Evolutionary conservation across 2,888 invertebrate genomes (phyloP).

Genomic region (Apamea anceps): DNA sequence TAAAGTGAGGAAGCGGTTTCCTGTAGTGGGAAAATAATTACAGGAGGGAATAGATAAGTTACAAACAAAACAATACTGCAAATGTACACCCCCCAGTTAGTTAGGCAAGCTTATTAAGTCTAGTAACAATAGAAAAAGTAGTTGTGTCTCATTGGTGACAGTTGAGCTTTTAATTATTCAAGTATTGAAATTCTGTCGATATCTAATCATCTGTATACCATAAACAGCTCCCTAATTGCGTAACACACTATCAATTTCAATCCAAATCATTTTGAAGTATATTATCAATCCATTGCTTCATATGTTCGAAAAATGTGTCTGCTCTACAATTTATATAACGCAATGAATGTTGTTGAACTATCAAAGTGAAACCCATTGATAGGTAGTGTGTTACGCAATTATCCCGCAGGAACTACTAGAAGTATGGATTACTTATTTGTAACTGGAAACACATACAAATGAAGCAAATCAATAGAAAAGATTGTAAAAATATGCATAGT

Average conservation of each 20-base stretch:
- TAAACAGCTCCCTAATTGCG: neutral
- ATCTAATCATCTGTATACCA: neutral
- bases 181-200: neutral
- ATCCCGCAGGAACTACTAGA: neutral
- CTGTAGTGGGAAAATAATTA: neutral
- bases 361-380: neutral
- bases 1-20: neutral
- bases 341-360: neutral
- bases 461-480: neutral
- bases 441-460: neutral
- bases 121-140: no score
- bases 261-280: neutral
- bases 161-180: neutral
- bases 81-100: neutral
- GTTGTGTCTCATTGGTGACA: no score
- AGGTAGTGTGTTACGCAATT: neutral
- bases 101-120: no score
- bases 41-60: neutral
- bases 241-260: neutral
- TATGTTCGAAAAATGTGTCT: neutral
- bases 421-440: neutral
- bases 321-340: neutral
- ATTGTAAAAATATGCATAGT: neutral
- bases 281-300: neutral
- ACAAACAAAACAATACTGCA: neutral